Percentiles rank a stretch among this genome's conserved stretches.
These are phyloP conservation scores for Tenthredo amoena DNA, from an alignment of 2,888 invertebrate genomes.

Conservation along the genomic window DNA sequence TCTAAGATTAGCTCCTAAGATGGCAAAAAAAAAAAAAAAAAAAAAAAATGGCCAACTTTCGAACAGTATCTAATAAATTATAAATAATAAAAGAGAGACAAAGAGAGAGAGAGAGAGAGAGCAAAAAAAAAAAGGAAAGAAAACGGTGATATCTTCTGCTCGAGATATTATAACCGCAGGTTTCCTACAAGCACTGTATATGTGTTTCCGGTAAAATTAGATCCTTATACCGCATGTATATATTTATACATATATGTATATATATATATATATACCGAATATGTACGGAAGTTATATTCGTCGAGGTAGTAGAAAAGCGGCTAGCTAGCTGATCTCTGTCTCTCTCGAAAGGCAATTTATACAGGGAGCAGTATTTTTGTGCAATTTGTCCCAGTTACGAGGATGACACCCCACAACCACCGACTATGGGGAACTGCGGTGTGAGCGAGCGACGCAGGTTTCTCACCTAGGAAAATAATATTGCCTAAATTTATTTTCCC, in stretches of 20 bases:
- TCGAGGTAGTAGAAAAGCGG: neutral
- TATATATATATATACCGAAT: neutral
- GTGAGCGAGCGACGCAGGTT: neutral
- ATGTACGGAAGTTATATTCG: neutral
- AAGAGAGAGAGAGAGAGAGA: no score
- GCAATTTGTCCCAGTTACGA: constrained; percentile 70
- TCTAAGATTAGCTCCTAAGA: neutral
- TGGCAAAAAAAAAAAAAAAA: neutral
- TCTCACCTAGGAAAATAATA: constrained; percentile 63
- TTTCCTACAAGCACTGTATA: neutral
- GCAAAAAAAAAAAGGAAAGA: neutral
- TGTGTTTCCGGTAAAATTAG: constrained; percentile 67
- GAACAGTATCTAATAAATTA: neutral
- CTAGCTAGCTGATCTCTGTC: neutral
- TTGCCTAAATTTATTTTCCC: constrained; percentile 68
- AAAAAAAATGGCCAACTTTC: neutral
- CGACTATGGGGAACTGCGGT: neutral
- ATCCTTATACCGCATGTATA: constrained; percentile 59
- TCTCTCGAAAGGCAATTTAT: constrained; percentile 62
- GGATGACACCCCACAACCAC: constrained; percentile 61
- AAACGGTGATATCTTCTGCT: neutral
- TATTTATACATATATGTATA: no score
- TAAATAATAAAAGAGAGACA: neutral
- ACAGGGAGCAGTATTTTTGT: constrained; percentile 68
- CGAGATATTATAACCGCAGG: neutral